A percentile compares a stretch with the other conserved stretches of the same genome.
Conservation (phyloP, 2,888 invertebrate species). For the Calameuta filiformis region DNA sequence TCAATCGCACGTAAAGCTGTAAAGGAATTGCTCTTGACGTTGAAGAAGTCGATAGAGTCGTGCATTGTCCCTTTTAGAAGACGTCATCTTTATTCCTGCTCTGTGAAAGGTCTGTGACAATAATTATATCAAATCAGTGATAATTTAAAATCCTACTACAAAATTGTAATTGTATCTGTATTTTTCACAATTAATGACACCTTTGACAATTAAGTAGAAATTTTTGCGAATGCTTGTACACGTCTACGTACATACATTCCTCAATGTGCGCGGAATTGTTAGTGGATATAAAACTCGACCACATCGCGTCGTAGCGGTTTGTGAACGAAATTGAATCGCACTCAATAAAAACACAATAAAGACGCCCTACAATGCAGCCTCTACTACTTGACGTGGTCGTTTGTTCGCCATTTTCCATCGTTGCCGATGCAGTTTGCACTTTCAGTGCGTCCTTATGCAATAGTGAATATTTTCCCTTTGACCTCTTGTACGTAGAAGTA, state of each 20-base stretch:
- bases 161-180: too few species aligned
- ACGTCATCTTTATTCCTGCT: too few species aligned
- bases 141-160: not conserved
- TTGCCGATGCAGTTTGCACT: not conserved
- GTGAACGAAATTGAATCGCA: slow-evolving; percentile 2
- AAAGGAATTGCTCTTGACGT: too few species aligned
- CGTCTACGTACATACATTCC: not conserved
- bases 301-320: not conserved
- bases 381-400: not conserved
- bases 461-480: too few species aligned
- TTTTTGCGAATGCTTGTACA: not conserved
- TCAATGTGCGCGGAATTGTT: not conserved
- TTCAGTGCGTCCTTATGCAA: too few species aligned
- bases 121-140: not conserved
- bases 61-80: not conserved
- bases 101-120: too few species aligned
- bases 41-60: too few species aligned
- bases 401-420: not conserved
- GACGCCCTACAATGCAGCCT: not conserved
- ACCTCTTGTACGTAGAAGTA: too few species aligned
- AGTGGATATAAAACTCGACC: not conserved
- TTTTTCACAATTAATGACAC: not conserved
- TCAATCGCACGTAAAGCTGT: too few species aligned
- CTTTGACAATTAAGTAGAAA: not conserved
- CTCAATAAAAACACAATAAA: slow-evolving; percentile 4